These are phyloP conservation scores for Echinarachnius parma DNA, from an alignment of 53 echinoderm and acorn worm species.

Conservation along the genomic window DNA sequence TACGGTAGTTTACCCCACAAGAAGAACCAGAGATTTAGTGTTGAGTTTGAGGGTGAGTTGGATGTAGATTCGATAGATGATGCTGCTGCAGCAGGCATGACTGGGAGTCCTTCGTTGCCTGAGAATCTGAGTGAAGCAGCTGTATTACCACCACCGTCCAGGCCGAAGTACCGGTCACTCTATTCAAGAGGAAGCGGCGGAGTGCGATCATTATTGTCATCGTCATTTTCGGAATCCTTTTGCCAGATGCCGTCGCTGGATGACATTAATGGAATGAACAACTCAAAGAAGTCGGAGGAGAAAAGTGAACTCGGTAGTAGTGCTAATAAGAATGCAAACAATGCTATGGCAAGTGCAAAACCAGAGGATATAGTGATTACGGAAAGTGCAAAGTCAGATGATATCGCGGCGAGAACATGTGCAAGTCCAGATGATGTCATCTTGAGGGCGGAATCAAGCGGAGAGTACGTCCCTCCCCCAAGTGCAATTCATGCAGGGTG, in stretches of 20 bases:
- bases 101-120: slow-evolving; percentile 30
- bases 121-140: slow-evolving; percentile 19
- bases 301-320: neutral
- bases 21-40: slow-evolving; percentile 23
- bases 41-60: slow-evolving; percentile 30
- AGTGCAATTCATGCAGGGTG: slow-evolving; percentile 55
- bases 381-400: slow-evolving; percentile 52
- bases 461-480: slow-evolving; percentile 49
- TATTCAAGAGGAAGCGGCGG: slow-evolving; percentile 56
- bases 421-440: slow-evolving; percentile 1
- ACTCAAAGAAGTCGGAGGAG: slow-evolving; percentile 11
- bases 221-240: slow-evolving; percentile 70
- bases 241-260: slow-evolving; percentile 53
- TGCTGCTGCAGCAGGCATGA: slow-evolving; percentile 8
- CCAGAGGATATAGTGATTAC: slow-evolving; percentile 1
- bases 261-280: slow-evolving; percentile 16
- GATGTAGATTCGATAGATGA: slow-evolving; percentile 14
- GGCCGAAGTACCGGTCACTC: slow-evolving; percentile 58
- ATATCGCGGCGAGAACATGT: slow-evolving; percentile 47
- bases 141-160: slow-evolving; percentile 34
- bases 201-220: slow-evolving; percentile 49
- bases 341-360: slow-evolving; percentile 38
- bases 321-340: slow-evolving; percentile 63
- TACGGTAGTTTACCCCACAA: slow-evolving; percentile 23
- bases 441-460: slow-evolving; percentile 45